phyloP scores from a whole-genome alignment of 1,140 invertebrate species.

The Nasonia giraulti region DNA sequence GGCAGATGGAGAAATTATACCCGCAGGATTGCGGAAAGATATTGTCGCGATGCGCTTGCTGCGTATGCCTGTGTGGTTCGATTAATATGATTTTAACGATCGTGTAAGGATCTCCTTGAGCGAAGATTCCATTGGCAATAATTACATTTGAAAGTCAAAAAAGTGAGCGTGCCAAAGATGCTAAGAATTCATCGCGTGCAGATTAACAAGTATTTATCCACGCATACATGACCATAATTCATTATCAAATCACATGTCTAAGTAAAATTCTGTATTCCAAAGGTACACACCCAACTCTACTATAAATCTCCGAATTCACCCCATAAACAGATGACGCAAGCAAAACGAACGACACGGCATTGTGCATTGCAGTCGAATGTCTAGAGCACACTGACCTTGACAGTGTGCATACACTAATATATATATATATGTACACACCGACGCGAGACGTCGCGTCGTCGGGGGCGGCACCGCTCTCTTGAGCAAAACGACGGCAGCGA shows the following conservation, averaged over 20 bases:
- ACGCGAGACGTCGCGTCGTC: background rate
- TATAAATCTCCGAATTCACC: too few species aligned
- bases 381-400: background rate
- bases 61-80: background rate
- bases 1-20: background rate
- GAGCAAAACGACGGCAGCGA: background rate
- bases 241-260: too few species aligned
- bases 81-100: constrained; percentile 1
- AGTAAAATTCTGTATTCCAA: too few species aligned
- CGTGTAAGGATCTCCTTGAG: background rate
- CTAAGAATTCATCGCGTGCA: too few species aligned
- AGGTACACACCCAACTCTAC: too few species aligned
- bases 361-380: too few species aligned
- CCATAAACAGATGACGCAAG: too few species aligned
- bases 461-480: background rate
- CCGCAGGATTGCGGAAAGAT: background rate
- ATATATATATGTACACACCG: background rate
- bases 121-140: too few species aligned
- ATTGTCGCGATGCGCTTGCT: background rate
- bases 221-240: too few species aligned
- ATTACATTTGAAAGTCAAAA: background rate
- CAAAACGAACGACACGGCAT: too few species aligned
- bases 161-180: background rate
- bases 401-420: background rate
- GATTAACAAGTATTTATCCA: too few species aligned